Percentiles rank a stretch among this genome's conserved stretches.
Conservation (phyloP, 1,140 invertebrate genomes). For the Macrocentrus cingulum region DNA sequence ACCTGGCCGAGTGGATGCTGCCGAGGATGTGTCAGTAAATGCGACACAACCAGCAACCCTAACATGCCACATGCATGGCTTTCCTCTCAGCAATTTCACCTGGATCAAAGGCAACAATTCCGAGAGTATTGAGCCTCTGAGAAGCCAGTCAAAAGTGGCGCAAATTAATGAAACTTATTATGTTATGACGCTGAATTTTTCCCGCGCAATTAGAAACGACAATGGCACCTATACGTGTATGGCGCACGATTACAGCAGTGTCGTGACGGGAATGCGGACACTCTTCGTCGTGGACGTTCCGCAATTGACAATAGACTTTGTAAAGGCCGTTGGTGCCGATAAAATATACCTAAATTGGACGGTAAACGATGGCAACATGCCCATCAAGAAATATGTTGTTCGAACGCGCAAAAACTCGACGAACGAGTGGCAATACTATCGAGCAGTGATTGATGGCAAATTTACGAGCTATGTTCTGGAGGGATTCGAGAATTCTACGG, state of each 20-base stretch:
- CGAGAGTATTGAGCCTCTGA: conserved; percentile 52
- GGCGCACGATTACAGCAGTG: conserved; percentile 44
- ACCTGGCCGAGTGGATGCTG: conserved; percentile 56
- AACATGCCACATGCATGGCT: conserved; percentile 63
- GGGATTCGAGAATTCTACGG: conserved; percentile 63
- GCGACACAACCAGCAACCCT: conserved; percentile 56
- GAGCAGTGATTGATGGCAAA: conserved; percentile 60
- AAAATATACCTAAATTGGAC: conserved; percentile 84
- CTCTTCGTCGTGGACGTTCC: conserved; percentile 72
- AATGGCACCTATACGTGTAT: conserved; percentile 68
- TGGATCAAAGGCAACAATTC: conserved; percentile 64
- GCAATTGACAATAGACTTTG: conserved; percentile 70
- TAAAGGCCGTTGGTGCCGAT: conserved; percentile 72
- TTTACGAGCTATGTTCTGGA: conserved; percentile 68
- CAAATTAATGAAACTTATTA: conserved; percentile 62
- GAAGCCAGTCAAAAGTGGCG: conserved; percentile 44
- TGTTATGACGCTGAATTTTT: conserved; percentile 60
- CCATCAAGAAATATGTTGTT: conserved; percentile 67
- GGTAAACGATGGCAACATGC: conserved; percentile 73
- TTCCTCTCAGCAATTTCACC: conserved; percentile 60
- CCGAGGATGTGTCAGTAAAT: conserved; percentile 56
- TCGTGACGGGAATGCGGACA: conserved; percentile 50
- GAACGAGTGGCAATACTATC: conserved; percentile 59
- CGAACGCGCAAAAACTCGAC: conserved; percentile 65
- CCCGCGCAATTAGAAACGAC: conserved; percentile 64